Evolutionary conservation across 2,797 vertebrate species (phyloP), one percentile per base, ranked within the genome.

Genomic region (Etheostoma perlongum): DNA sequence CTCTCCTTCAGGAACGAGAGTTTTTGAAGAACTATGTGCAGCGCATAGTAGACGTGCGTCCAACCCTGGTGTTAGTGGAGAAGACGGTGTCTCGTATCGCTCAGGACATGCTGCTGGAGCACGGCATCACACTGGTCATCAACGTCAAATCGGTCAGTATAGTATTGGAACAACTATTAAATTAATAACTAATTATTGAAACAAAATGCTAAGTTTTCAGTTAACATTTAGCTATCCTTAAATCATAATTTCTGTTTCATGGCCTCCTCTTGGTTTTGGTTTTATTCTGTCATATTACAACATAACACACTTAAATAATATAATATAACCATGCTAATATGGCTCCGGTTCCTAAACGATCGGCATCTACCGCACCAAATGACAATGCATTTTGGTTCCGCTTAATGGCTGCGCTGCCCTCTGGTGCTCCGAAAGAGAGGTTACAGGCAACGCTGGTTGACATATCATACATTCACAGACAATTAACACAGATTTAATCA

Each of bases 1-100:
- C 15, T 36, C 14, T 51, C 21, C 30, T 9, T 67, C 88, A 99
- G 98, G 98, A 99, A 87, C 96, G 95, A 67, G 98, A 99, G 88
- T 99, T 99, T 92, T 85, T 99, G 88, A 99, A 98, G 94, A 99
- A 99, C 91, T 99, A 99, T 0, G 98, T 99, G 14, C 98, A 98
- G 85, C 96, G 98, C 13, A 99, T 99, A 64, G 98, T 96, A 44
- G 98, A 99, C 67, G 96, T 99, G 58, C 96, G 97, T 19, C 98
- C 98, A 7, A 99, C 96, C 51, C 91, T 99, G 93, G 97, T 99
- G 74, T 89, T 99, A 54, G 98, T 99, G 86, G 98, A 99, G 94
- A 99, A 99, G 93, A 99, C 98, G 0, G 98, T 99, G 75, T 99
- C 98, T 25, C 97, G 98, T 44, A 99, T 99, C 15, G 98, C 98